Evolutionary conservation across 2,888 invertebrate species (phyloP), one percentile per base, ranked within the genome.

Genomic region (Lepas anatifera): DNA sequence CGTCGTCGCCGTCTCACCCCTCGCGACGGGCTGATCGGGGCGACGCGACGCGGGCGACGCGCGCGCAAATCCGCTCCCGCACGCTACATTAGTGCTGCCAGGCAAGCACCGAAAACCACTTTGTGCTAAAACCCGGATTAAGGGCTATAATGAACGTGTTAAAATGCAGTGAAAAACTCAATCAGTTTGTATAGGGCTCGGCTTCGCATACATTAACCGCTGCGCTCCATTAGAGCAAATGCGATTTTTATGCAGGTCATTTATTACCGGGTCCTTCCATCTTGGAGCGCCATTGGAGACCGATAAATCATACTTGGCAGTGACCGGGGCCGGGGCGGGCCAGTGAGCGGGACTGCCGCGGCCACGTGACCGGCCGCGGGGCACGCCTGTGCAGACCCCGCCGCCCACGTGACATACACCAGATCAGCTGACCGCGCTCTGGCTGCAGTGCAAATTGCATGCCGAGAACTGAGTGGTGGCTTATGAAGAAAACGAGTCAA

Each of bases 181-280:
- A 58, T 58, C 58, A 58, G 58, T 58, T 58, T 58, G 58, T 58
- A 58, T 58, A 58, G 58, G 32, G 32, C n/a, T n/a, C n/a, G 32
- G 58, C 32, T 58, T 32, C 58, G 58, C 29, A 58, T 58, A 18
- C 58, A 58, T 58, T 58, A 58, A 58, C 32, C 32, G 32, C 58
- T 58, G 22, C 37, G 25, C 64, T 64, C 64, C 64, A 64, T 64
- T 64, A 64, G 64, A 11, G 39, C 64, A 64, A 64, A 64, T 64
- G 64, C 64, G 64, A 64, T 37, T 64, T 64, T 64, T 64, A 64
- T 64, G 64, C 64, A 64, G 64, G 22, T n/a, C 64, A 64, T 64
- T 64, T 64, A 64, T 37, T 39, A 64, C 25, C 58, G 7, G 16
- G 58, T 22, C 58, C 58, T 58, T 58, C 58, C 58, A 58, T 58